Evolutionary conservation across 2,888 invertebrate genomes (phyloP).

Genomic region (Synanthedon tipuliformis): DNA sequence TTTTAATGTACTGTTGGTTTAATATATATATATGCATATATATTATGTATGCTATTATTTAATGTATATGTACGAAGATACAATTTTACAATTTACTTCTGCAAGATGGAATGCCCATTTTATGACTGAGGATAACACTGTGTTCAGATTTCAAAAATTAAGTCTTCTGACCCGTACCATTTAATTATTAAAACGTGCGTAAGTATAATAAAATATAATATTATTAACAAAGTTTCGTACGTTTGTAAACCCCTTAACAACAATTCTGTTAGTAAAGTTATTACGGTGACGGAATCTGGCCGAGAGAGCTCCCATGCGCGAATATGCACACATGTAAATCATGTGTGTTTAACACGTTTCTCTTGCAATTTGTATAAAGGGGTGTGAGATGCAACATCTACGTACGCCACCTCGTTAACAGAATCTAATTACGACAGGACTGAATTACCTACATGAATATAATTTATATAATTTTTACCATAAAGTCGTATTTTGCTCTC

Average conservation of each 20-base stretch:
- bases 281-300: background rate
- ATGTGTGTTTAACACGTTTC: background rate
- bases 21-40: too few relatives aligned
- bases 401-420: background rate
- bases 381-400: background rate
- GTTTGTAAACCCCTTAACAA: too few relatives aligned
- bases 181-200: background rate
- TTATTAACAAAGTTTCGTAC: too few relatives aligned
- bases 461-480: conserved; percentile 63
- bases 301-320: background rate
- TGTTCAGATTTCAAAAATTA: too few relatives aligned
- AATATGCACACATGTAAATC: background rate
- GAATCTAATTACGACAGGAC: background rate
- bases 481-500: conserved; percentile 91
- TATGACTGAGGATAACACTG: too few relatives aligned
- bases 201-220: background rate
- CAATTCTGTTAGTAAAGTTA: background rate
- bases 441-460: background rate
- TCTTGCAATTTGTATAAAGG: background rate
- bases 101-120: too few relatives aligned
- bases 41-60: too few relatives aligned
- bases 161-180: background rate
- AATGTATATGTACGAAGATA: too few relatives aligned
- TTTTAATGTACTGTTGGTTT: too few relatives aligned
- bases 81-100: too few relatives aligned